Evolutionary conservation across 2,797 vertebrate genomes (phyloP), one percentile per base, ranked within the genome.

Genomic region (Malacoctenus gilli): DNA sequence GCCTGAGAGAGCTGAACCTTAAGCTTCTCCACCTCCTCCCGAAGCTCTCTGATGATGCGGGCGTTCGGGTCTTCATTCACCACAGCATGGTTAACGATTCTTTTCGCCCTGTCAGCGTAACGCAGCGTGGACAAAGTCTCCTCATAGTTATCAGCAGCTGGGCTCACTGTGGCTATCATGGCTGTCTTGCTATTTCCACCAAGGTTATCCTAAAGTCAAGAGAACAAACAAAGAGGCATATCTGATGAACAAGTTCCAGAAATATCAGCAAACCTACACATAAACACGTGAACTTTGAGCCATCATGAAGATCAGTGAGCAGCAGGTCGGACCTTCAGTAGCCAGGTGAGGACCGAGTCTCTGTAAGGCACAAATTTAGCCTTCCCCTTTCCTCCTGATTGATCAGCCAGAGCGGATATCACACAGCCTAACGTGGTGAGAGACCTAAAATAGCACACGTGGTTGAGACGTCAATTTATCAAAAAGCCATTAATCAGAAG

Each of bases 51-150:
- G 88, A 99, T 99, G 86, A 99, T 96, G 21, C 96, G 92, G 13
- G 97, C 97, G 0, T 98, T 99, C 68, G 97, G 97, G 79, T 99
- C 97, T 84, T 99, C 97, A 2, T 99, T 99, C 47, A 99, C 95
- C 8, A 98, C 84, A 0, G 97, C 97, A 1, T 99, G 96, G 76
- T 99, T 99, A 59, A 98, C 94, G 11, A 99, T 99, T 49, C 96
- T 93, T 78, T 99, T 99, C 57, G 97, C 97, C 64, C 97, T 92
- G 85, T 99, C 97, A 1, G 97, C 97, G 0, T 99, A 99, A 54
- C 97, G 93, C 23, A 99, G 84, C 0, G 97, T 99, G 56, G 96
- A 98, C 14, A 99, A 90, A 0, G 97, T 99, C 91, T 99, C 97
- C 82, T 99, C 97, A 0, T 99, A 99, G 85, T 98, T 99, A 81